A percentile compares a stretch with the other conserved stretches of the same genome.
Evolutionary conservation across 2,888 invertebrate genomes (phyloP).

Genomic region (Scrobipalpa costella): DNA sequence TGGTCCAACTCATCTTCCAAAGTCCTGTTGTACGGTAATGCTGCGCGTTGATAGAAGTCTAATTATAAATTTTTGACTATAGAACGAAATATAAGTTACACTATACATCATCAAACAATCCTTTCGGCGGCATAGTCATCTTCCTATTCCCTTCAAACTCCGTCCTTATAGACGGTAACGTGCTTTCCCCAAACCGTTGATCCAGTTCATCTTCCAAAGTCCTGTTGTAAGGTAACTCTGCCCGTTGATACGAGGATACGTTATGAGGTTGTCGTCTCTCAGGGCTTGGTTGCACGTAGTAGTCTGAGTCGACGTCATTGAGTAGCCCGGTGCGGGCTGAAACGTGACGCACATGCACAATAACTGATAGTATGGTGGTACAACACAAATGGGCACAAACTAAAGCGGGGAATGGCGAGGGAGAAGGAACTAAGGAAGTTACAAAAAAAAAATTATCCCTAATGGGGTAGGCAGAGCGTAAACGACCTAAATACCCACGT

Average conservation of each 20-base stretch:
- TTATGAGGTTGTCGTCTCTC: conserved; percentile 51
- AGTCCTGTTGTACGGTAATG: conserved; percentile 55
- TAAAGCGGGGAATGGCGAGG: neutral
- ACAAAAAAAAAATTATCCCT: too few relatives aligned
- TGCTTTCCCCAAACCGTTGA: conserved; percentile 84
- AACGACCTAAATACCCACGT: too few relatives aligned
- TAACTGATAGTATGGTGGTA: conserved; percentile 53
- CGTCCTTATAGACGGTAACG: conserved; percentile 65
- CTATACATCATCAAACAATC: too few relatives aligned
- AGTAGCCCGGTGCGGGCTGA: conserved; percentile 89
- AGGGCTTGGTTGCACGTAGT: conserved; percentile 81
- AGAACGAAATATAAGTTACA: too few relatives aligned
- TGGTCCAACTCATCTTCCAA: conserved; percentile 82
- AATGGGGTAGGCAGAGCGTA: too few relatives aligned
- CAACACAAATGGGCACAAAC: neutral
- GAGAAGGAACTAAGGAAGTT: neutral
- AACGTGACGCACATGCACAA: conserved; percentile 75
- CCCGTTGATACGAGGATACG: conserved; percentile 57
- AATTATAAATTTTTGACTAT: too few relatives aligned
- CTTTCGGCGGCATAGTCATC: conserved; percentile 86
- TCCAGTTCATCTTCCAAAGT: conserved; percentile 81
- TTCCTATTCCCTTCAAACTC: conserved; percentile 65
- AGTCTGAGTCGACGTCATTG: conserved; percentile 88
- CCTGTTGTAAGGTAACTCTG: conserved; percentile 57
- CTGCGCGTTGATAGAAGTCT: conserved; percentile 59